These are phyloP conservation scores for Scalopus aquaticus DNA, from an alignment of 2,113 vertebrate genomes.

Conservation along the genomic window DNA sequence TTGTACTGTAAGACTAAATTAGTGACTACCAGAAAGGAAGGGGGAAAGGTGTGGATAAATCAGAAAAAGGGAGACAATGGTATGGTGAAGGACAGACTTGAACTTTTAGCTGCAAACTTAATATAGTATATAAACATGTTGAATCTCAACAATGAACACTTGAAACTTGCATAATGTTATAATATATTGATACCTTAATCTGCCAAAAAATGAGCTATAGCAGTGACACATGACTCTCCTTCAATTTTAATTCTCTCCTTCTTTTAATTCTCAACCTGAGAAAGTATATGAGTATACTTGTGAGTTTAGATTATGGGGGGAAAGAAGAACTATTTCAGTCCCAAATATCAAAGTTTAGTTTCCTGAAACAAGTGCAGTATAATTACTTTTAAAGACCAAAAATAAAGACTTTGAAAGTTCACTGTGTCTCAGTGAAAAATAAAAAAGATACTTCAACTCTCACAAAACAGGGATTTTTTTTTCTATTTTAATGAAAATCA, in stretches of 20 bases:
- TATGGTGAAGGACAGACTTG: too few species aligned
- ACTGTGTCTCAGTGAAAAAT: background rate
- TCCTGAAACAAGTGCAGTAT: background rate
- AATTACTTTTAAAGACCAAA: background rate
- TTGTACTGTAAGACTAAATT: too few species aligned
- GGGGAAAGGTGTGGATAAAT: too few species aligned
- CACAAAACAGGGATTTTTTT: conserved; percentile 48
- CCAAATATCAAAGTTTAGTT: background rate
- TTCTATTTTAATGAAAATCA: conserved; percentile 46
- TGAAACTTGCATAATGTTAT: too few species aligned
- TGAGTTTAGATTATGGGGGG: background rate
- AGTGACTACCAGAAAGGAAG: too few species aligned
- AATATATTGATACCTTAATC: too few species aligned
- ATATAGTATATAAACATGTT: too few species aligned
- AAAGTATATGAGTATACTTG: background rate
- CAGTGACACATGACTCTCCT: background rate
- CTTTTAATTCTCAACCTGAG: background rate
- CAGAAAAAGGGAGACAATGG: too few species aligned
- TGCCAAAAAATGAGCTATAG: background rate
- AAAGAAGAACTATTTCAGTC: background rate
- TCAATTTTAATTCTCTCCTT: too few species aligned
- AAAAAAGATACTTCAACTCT: background rate
- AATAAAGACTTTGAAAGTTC: background rate
- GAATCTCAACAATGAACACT: too few species aligned
- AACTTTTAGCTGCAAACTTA: too few species aligned